A percentile compares a stretch with the other conserved stretches of the same genome.
These are phyloP conservation scores for Xestia sexstrigata DNA, from an alignment of 2,888 invertebrate species.

Conservation along the genomic window DNA sequence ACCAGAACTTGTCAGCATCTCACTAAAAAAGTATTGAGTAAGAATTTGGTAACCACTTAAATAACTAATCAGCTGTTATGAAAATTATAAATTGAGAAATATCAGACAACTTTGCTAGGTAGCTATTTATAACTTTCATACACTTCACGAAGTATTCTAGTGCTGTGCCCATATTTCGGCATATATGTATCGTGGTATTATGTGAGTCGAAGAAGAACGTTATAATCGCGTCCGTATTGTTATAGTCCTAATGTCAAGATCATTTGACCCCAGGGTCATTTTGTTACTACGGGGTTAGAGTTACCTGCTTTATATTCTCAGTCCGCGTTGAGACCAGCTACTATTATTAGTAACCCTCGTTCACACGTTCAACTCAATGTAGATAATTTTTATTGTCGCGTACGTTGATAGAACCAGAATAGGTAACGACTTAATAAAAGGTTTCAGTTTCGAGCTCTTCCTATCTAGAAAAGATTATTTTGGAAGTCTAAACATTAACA, in stretches of 20 bases:
- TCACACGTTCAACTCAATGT: constrained; percentile 10
- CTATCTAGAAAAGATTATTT: background rate
- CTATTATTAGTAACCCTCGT: constrained; percentile 10
- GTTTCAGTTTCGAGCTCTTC: background rate
- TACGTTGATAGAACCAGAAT: constrained; percentile 3
- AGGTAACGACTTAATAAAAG: background rate
- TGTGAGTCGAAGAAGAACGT: background rate
- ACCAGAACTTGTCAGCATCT: constrained; percentile 17
- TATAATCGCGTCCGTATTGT: background rate
- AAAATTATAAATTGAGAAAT: background rate
- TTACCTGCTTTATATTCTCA: constrained; percentile 1
- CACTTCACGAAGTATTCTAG: background rate
- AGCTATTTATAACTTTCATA: constrained; percentile 32
- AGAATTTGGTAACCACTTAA: background rate
- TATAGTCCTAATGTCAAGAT: background rate
- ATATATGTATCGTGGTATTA: background rate
- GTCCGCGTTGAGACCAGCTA: background rate
- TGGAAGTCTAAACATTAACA: background rate
- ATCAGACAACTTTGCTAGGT: too few species aligned
- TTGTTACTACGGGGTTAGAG: background rate
- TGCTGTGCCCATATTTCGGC: background rate
- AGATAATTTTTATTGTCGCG: background rate
- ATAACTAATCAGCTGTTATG: background rate
- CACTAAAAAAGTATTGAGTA: constrained; percentile 13
- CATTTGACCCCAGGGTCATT: constrained; percentile 27